A percentile compares a stretch with the other conserved stretches of the same genome.
phyloP scores from a whole-genome alignment of 2,797 vertebrate species.

The Gymnopithys bicolor region DNA sequence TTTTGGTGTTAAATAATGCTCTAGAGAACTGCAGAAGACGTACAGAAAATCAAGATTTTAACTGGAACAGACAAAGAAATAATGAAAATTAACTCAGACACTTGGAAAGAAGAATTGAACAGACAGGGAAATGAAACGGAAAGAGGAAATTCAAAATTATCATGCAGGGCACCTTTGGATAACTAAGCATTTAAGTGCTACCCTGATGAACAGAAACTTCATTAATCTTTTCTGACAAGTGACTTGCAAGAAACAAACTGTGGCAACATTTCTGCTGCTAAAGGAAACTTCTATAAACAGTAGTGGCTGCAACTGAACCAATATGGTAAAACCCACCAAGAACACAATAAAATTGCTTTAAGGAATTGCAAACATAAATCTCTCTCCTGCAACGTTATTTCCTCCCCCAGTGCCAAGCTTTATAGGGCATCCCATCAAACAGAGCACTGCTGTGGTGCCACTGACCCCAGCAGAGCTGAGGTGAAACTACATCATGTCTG shows the following conservation, averaged over 20 bases:
- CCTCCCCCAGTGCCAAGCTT: conserved; percentile 1
- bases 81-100: conserved; percentile 62
- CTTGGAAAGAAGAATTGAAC: conserved; percentile 58
- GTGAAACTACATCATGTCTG: neutral
- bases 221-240: conserved; percentile 73
- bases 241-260: conserved; percentile 59
- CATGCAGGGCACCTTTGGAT: neutral
- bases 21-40: neutral
- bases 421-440: neutral
- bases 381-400: neutral
- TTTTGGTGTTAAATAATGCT: conserved; percentile 2
- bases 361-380: conserved; percentile 45
- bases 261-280: conserved; percentile 10
- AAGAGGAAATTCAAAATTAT: conserved; percentile 57
- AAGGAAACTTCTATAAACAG: conserved; percentile 12
- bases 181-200: conserved; percentile 53
- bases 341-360: conserved; percentile 32
- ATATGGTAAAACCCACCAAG: conserved; percentile 18
- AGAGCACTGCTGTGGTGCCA: neutral
- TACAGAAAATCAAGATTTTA: conserved; percentile 59
- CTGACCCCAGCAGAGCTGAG: neutral
- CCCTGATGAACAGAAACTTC: conserved; percentile 39
- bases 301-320: conserved; percentile 15
- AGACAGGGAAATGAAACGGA: conserved; percentile 54
- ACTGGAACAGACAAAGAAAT: conserved; percentile 51